Conservation (phyloP, 2,888 invertebrate species). For the Epistrophe eligans region DNA sequence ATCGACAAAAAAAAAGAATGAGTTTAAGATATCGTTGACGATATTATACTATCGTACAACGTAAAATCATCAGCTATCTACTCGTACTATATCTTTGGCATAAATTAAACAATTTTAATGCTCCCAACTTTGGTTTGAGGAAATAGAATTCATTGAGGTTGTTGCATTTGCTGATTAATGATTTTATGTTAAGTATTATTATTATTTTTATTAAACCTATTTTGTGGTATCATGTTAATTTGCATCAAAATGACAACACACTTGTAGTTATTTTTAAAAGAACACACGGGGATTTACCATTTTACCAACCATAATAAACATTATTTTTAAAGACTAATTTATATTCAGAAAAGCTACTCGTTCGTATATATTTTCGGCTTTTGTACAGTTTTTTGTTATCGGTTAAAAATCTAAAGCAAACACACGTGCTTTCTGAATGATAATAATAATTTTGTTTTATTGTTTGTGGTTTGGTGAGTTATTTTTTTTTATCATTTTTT, state of each 20-base stretch:
- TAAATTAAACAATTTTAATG: constrained; percentile 1
- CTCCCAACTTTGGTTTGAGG: constrained; percentile 11
- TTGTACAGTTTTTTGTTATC: background rate
- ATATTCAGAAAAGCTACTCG: constrained; percentile 2
- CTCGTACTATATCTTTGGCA: background rate
- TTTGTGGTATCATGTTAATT: background rate
- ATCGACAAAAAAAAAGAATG: background rate
- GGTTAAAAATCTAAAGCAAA: constrained; percentile 1
- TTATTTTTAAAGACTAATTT: constrained; percentile 12
- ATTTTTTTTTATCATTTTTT: background rate
- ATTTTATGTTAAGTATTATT: too few species aligned
- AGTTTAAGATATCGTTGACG: constrained; percentile 10
- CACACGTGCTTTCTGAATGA: constrained; percentile 1
- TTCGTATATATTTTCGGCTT: constrained; percentile 7
- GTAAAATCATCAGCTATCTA: background rate
- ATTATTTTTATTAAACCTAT: background rate
- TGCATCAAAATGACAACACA: background rate
- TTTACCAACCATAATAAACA: background rate
- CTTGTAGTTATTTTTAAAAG: background rate
- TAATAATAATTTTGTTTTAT: background rate
- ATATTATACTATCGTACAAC: background rate
- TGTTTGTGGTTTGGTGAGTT: background rate
- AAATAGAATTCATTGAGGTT: constrained; percentile 12
- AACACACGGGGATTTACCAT: background rate
- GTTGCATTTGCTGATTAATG: constrained; percentile 2